phyloP scores from a whole-genome alignment of 2,113 vertebrate genomes.

The Melanotaenia duboulayi region DNA sequence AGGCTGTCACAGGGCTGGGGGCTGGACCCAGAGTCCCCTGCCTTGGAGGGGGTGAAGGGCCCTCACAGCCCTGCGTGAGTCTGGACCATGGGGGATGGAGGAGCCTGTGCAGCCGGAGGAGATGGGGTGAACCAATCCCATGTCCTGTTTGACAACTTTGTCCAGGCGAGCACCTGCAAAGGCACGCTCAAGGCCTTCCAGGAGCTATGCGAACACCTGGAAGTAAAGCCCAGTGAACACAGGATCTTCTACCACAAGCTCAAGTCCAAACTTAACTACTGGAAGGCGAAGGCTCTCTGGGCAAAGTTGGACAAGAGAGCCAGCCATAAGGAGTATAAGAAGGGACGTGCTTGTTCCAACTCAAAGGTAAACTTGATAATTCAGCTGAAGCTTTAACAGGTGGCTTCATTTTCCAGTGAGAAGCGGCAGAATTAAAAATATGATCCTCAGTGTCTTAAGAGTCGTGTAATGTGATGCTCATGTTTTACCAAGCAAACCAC shows the following conservation, averaged over 20 bases:
- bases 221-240: constrained; percentile 91
- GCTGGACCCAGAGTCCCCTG: constrained; percentile 73
- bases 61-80: constrained; percentile 54
- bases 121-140: constrained; percentile 88
- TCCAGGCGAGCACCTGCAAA: constrained; percentile 95
- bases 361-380: constrained; percentile 84
- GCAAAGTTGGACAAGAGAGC: constrained; percentile 96
- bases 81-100: constrained; percentile 83
- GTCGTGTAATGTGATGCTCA: constrained; percentile 26
- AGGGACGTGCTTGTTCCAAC: constrained; percentile 93
- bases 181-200: constrained; percentile 97
- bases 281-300: constrained; percentile 99
- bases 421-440: constrained; percentile 12
- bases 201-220: constrained; percentile 93
- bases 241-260: constrained; percentile 97
- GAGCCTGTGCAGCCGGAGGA: constrained; percentile 60
- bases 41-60: constrained; percentile 57
- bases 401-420: neutral
- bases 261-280: constrained; percentile 98
- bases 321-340: constrained; percentile 96
- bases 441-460: neutral
- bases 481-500: constrained; percentile 2
- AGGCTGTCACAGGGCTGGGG: constrained; percentile 52
- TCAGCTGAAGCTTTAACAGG: neutral
- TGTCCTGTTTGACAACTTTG: constrained; percentile 93